Conservation (phyloP, 2,113 vertebrate genomes). For the Ploceus nigricollis region DNA sequence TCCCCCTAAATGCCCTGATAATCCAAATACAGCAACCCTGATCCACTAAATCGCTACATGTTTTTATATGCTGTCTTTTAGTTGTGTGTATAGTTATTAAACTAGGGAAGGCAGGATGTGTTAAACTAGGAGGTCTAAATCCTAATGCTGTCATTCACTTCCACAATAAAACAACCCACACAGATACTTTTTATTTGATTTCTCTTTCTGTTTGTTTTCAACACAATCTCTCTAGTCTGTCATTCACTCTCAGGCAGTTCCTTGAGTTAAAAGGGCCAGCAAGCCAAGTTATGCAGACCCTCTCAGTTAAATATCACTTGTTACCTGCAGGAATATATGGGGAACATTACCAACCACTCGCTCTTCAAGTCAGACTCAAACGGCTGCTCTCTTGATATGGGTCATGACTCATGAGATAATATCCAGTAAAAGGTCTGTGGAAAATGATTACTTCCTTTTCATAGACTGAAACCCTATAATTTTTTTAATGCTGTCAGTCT, state of each 20-base stretch:
- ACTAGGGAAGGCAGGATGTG: conserved; percentile 48
- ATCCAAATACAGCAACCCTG: conserved; percentile 73
- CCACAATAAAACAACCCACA: conserved; percentile 50
- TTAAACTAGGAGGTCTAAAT: conserved; percentile 44
- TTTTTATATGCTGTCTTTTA: conserved; percentile 62
- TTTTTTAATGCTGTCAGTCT: conserved; percentile 38
- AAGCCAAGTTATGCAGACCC: conserved; percentile 24
- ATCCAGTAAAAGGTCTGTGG: conserved; percentile 51
- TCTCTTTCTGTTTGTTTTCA: conserved; percentile 59
- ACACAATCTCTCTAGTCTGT: conserved; percentile 55
- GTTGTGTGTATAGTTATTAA: conserved; percentile 55
- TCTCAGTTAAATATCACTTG: conserved; percentile 62
- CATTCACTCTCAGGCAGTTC: conserved; percentile 33
- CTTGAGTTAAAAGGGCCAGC: conserved; percentile 6
- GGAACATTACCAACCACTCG: conserved; percentile 26
- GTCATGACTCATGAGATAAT: conserved; percentile 61
- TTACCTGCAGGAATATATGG: conserved; percentile 64
- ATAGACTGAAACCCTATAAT: not conserved
- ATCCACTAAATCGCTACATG: conserved; percentile 40
- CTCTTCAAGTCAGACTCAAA: conserved; percentile 42
- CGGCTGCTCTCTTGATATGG: conserved; percentile 22
- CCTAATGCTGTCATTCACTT: conserved; percentile 59
- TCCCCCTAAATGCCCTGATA: conserved; percentile 72
- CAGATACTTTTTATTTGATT: conserved; percentile 32
- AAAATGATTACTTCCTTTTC: conserved; percentile 46